A percentile compares a stretch with the other conserved stretches of the same genome.
Evolutionary conservation across 2,113 vertebrate genomes (phyloP).

Genomic region (Calyptommatus sinebrachiatus): DNA sequence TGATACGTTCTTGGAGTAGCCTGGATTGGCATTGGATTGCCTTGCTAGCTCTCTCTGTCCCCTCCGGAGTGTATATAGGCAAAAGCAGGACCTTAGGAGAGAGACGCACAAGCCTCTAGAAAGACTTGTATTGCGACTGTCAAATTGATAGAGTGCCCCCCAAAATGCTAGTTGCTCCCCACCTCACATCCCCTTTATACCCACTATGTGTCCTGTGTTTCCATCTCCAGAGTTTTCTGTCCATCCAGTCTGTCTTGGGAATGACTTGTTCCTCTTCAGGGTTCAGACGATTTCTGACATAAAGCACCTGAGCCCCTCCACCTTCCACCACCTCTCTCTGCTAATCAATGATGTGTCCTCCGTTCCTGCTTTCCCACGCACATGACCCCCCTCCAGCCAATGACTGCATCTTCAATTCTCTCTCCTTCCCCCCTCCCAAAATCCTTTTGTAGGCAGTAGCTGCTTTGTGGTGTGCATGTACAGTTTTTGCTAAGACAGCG

Average conservation of each 20-base stretch:
- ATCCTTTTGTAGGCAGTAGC: slow-evolving; percentile 21
- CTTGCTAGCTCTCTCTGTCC: slow-evolving; percentile 15
- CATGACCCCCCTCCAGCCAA: not conserved
- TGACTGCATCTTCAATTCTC: not conserved
- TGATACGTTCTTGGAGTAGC: slow-evolving; percentile 15
- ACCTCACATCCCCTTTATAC: not conserved
- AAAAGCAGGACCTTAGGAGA: slow-evolving; percentile 18
- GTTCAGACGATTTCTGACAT: not conserved
- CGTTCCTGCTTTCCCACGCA: not conserved
- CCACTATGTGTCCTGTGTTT: not conserved
- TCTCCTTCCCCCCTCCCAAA: not conserved
- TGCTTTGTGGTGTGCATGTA: slow-evolving; percentile 25
- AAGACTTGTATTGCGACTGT: slow-evolving; percentile 11
- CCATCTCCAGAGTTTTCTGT: not conserved
- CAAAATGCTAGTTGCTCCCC: not conserved
- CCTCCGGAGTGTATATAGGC: slow-evolving; percentile 8
- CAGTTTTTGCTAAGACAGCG: slow-evolving; percentile 11
- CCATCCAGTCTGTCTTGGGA: not conserved
- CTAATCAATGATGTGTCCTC: not conserved
- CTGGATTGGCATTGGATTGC: not conserved
- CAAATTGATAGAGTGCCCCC: not conserved
- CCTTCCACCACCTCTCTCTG: not conserved
- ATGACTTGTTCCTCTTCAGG: not conserved
- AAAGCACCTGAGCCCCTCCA: not conserved
- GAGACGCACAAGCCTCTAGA: not conserved